These are phyloP conservation scores for Acronicta psi DNA, from an alignment of 2,888 invertebrate genomes.

Conservation along the genomic window DNA sequence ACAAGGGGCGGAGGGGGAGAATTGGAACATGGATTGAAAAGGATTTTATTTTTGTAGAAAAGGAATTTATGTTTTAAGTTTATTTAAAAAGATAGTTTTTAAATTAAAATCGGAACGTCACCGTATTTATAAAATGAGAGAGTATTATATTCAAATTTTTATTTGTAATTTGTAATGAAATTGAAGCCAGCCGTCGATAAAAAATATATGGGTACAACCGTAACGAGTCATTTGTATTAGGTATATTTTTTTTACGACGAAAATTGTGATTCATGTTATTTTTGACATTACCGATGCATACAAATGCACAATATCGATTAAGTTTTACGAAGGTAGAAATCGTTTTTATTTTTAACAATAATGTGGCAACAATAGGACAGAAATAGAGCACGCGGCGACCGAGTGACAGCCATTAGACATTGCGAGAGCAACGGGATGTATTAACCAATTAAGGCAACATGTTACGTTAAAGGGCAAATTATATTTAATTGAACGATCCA, in stretches of 20 bases:
- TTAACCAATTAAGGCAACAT: constrained; percentile 76
- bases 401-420: constrained; percentile 64
- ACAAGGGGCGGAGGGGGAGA: constrained; percentile 64
- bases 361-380: constrained; percentile 52
- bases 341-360: constrained; percentile 32
- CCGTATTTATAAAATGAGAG: no score
- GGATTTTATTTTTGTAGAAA: not conserved
- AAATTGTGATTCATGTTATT: constrained; percentile 2
- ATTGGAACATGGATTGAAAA: constrained; percentile 6
- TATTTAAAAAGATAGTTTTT: not conserved
- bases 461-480: constrained; percentile 68
- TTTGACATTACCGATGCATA: constrained; percentile 12
- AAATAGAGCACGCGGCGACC: constrained; percentile 75
- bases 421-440: constrained; percentile 68
- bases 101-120: no score
- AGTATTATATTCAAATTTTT: no score
- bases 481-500: constrained; percentile 65
- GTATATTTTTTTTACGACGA: not conserved
- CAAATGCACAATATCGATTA: constrained; percentile 9
- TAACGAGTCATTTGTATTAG: no score
- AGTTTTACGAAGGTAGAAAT: constrained; percentile 24
- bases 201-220: no score
- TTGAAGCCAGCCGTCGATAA: no score
- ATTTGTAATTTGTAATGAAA: no score
- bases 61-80: not conserved